Conservation (phyloP, 2,797 vertebrate genomes). For the Thalassophryne amazonica region DNA sequence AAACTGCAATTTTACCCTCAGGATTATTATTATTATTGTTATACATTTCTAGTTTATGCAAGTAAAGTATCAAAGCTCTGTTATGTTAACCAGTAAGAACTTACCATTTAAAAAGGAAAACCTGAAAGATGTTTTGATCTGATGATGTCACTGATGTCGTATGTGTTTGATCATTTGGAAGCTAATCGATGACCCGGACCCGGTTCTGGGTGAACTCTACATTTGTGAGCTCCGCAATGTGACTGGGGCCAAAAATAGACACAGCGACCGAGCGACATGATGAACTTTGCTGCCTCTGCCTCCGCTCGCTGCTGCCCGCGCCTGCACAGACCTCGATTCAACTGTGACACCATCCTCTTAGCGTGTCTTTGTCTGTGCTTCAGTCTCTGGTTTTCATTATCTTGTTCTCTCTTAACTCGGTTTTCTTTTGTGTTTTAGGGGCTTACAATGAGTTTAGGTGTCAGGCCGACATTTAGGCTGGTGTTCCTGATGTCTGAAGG, state of each 20-base stretch:
- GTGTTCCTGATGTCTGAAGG: background rate
- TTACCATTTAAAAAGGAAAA: too few relatives aligned
- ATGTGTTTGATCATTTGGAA: too few relatives aligned
- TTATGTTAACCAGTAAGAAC: too few relatives aligned
- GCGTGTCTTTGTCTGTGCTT: conserved; percentile 3
- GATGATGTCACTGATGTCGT: too few relatives aligned
- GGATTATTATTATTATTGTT: too few relatives aligned
- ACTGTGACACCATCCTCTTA: conserved; percentile 39
- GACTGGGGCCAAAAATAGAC: conserved; percentile 53
- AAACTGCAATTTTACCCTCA: too few relatives aligned
- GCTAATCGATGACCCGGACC: too few relatives aligned
- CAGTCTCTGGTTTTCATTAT: background rate
- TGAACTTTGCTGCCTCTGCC: conserved; percentile 68
- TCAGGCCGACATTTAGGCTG: conserved; percentile 11
- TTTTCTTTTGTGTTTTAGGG: conserved; percentile 3
- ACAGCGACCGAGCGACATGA: conserved; percentile 64
- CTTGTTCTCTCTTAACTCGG: background rate
- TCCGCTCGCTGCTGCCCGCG: conserved; percentile 26
- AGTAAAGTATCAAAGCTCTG: too few relatives aligned
- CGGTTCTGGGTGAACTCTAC: background rate
- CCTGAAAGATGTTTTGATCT: too few relatives aligned
- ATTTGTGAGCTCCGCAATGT: conserved; percentile 34
- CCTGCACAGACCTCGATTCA: conserved; percentile 59
- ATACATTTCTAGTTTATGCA: too few relatives aligned
- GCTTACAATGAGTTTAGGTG: background rate